A percentile compares a stretch with the other conserved stretches of the same genome.
These are phyloP conservation scores for Macrosteles quadrilineatus DNA, from an alignment of 1,140 invertebrate genomes.

Conservation along the genomic window DNA sequence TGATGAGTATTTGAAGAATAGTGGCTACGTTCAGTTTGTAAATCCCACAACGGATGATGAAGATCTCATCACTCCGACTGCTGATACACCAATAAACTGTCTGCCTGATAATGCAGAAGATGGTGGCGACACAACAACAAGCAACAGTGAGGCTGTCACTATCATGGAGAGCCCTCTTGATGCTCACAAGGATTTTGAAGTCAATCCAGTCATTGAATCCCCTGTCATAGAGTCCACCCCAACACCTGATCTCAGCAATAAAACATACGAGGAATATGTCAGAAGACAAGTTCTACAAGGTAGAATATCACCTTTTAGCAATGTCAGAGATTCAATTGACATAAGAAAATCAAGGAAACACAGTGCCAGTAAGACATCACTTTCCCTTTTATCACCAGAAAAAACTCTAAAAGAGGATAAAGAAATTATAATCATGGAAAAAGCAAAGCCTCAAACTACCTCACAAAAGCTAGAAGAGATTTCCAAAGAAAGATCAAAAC, in stretches of 20 bases:
- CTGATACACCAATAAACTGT: slow-evolving; percentile 29
- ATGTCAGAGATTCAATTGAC: slow-evolving; percentile 69
- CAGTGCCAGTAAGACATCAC: slow-evolving; percentile 16
- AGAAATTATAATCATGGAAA: background rate
- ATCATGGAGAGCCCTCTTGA: slow-evolving; percentile 43
- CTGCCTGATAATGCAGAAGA: slow-evolving; percentile 40
- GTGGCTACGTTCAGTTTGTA: slow-evolving; percentile 69
- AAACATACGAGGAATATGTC: slow-evolving; percentile 63
- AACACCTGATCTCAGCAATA: slow-evolving; percentile 24
- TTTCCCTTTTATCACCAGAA: slow-evolving; percentile 23
- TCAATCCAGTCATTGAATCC: slow-evolving; percentile 6
- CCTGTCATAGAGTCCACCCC: slow-evolving; percentile 22
- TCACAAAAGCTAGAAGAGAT: slow-evolving; percentile 64
- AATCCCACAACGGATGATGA: slow-evolving; percentile 48
- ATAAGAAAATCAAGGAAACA: slow-evolving; percentile 60
- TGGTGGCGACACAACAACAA: slow-evolving; percentile 43
- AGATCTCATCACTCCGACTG: slow-evolving; percentile 37
- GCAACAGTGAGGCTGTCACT: slow-evolving; percentile 44
- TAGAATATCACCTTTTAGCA: slow-evolving; percentile 70
- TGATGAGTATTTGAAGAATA: slow-evolving; percentile 56
- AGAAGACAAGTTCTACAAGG: slow-evolving; percentile 60
- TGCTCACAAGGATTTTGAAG: slow-evolving; percentile 14
- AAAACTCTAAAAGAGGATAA: slow-evolving; percentile 21
- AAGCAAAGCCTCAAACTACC: background rate
- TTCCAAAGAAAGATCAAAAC: slow-evolving; percentile 64